Conservation (phyloP, 2,113 vertebrate species). For the Callaeas wilsoni region DNA sequence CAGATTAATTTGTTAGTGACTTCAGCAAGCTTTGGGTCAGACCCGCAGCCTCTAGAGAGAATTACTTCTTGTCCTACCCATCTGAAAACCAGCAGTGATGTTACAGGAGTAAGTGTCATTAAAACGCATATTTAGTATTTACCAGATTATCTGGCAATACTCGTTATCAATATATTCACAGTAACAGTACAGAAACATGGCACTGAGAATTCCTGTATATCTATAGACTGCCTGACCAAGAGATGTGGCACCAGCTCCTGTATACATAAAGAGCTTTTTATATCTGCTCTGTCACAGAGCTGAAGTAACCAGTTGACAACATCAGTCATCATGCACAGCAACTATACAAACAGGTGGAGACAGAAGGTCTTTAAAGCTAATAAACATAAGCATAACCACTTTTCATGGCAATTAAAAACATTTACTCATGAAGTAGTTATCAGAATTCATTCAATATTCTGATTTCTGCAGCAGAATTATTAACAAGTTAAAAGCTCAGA, state of each 20-base stretch:
- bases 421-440: background rate
- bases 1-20: background rate
- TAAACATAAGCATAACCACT: background rate
- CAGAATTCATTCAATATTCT: background rate
- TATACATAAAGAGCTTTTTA: constrained; percentile 27
- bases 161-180: background rate
- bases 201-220: background rate
- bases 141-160: background rate
- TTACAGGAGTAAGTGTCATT: background rate
- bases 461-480: background rate
- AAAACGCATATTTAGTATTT: background rate
- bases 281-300: constrained; percentile 6
- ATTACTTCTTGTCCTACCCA: background rate
- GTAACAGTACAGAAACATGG: background rate
- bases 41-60: background rate
- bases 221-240: background rate
- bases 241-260: background rate
- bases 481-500: background rate
- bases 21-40: background rate
- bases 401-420: background rate
- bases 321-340: constrained; percentile 7
- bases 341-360: constrained; percentile 24
- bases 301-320: constrained; percentile 31
- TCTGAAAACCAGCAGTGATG: background rate
- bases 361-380: background rate